Base-by-base conservation (phyloP, 2,888 invertebrate genomes). In the Pinctada fucata region DNA sequence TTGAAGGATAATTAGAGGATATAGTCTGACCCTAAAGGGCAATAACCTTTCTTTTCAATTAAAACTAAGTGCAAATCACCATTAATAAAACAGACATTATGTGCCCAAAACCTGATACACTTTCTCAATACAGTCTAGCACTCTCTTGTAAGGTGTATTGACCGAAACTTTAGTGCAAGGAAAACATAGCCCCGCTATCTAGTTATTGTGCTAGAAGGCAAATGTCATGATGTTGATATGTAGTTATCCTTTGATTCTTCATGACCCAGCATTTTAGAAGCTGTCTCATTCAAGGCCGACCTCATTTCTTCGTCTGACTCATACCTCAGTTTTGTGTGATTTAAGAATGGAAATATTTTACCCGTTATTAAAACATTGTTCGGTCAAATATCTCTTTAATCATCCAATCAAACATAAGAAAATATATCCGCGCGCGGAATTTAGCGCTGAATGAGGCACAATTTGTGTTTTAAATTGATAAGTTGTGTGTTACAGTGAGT, bases 271-370 rank as follows among this genome's bases (percentile, higher is more conserved):
- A 58, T 58, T 58, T 58, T 58, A 10, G 58, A 58, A 58, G 58
- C 58, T 58, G 58, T 58, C 58, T 58, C 58, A 58, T 58, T 58
- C 58, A 58, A 58, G 58, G 58, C 58, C 58, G 58, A 58, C 58
- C 58, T 58, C 58, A 58, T 58, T 58, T 13, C 13, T 58, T 58
- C 58, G 8, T 58, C 6, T 58, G 58, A 58, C 58, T 58, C 58
- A 58, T 58, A 13, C 58, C 6, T 58, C 8, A 68, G 45, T 8
- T 31, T 47, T 8, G 16, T 16, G 68, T 6, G 16, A 45, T 45
- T 68, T 3, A 31, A 47, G 10, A 45, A 3, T 45, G 4, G 68
- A 45, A 5, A n/a, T 45, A 68, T 13, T 58, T 13, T 58, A 68
- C 8, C 66, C 13, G 66, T 66, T n/a, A 68, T 68, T 68, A 47